These are phyloP conservation scores for Coreoperca whiteheadi DNA, from an alignment of 2,113 vertebrate genomes.

Conservation along the genomic window DNA sequence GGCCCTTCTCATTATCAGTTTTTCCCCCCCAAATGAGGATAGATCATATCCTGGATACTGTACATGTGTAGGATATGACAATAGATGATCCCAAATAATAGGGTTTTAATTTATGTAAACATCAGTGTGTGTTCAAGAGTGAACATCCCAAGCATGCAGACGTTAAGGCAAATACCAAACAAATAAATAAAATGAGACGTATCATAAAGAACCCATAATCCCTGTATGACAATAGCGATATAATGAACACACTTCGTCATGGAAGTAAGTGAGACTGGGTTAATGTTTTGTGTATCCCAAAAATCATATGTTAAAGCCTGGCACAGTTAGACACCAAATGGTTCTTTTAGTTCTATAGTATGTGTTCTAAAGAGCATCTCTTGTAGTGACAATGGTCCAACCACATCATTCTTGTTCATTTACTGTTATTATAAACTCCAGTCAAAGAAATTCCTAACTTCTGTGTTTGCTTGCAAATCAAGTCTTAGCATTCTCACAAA, in stretches of 20 bases:
- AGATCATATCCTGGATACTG: constrained; percentile 22
- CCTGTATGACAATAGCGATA: too few relatives aligned
- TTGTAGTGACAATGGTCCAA: constrained; percentile 47
- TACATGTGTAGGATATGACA: constrained; percentile 56
- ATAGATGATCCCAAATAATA: constrained; percentile 43
- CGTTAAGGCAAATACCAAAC: constrained; percentile 25
- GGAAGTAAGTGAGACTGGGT: constrained; percentile 29
- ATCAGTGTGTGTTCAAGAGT: constrained; percentile 18
- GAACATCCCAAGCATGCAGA: constrained; percentile 22
- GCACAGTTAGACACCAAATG: constrained; percentile 15
- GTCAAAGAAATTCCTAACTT: constrained; percentile 9
- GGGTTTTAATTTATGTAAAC: neutral
- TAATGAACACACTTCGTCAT: constrained; percentile 22
- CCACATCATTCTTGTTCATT: neutral
- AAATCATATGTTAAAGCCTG: constrained; percentile 5
- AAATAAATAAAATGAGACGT: constrained; percentile 24
- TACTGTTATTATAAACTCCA: neutral
- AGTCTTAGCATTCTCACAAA: constrained; percentile 5
- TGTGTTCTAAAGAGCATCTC: constrained; percentile 48
- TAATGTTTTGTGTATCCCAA: constrained; percentile 2
- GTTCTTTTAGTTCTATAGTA: constrained; percentile 27
- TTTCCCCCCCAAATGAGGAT: neutral
- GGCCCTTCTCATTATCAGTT: neutral
- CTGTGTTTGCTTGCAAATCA: constrained; percentile 1
- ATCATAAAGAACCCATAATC: constrained; percentile 20